phyloP scores from a whole-genome alignment of 64 coral and sea anemone species.

The Dendronephthya gigantea region DNA sequence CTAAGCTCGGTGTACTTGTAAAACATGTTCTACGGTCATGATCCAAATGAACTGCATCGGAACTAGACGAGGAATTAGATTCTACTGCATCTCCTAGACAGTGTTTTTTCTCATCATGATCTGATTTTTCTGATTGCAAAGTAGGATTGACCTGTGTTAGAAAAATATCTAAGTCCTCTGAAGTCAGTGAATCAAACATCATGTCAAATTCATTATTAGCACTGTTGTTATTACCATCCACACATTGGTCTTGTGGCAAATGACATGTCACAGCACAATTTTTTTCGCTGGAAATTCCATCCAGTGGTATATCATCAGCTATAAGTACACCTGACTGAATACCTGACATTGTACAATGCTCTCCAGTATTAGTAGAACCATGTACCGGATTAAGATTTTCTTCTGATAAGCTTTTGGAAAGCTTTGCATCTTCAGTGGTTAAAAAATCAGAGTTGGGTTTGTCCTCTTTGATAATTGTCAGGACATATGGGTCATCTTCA shows the following conservation, averaged over 20 bases:
- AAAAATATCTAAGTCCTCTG: not conserved
- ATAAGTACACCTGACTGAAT: not conserved
- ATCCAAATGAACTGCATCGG: not conserved
- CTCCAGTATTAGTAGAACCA: not conserved
- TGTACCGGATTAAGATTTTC: too few species aligned
- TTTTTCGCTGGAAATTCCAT: too few species aligned
- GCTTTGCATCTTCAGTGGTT: too few species aligned
- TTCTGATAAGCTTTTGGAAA: too few species aligned
- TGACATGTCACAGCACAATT: too few species aligned
- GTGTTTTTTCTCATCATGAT: not conserved
- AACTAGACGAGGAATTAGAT: not conserved
- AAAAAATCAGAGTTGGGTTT: not conserved
- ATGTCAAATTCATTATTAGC: not conserved
- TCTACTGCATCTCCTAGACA: not conserved
- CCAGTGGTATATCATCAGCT: too few species aligned
- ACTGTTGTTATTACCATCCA: not conserved
- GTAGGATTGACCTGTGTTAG: not conserved
- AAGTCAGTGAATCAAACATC: not conserved
- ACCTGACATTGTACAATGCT: not conserved
- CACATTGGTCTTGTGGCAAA: too few species aligned
- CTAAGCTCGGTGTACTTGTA: not conserved
- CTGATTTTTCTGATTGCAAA: not conserved
- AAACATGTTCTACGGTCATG: not conserved
- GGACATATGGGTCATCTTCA: not conserved
- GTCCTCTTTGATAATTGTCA: not conserved